Conservation (phyloP, 1,140 invertebrate species). For the Drusus annulatus region DNA sequence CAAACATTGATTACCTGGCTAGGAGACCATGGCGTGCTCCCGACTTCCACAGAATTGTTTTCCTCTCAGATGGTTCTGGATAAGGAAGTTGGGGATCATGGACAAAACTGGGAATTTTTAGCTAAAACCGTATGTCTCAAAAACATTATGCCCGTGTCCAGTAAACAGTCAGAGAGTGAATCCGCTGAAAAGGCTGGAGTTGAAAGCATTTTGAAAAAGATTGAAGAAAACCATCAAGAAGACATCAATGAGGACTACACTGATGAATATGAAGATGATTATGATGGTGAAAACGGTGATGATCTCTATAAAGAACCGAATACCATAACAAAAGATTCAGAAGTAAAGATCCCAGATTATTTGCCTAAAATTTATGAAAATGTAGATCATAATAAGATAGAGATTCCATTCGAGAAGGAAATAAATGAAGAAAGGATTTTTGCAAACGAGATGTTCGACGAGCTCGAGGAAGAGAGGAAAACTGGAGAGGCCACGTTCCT, state of each 20-base stretch:
- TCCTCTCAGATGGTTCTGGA: conserved; percentile 69
- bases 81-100: conserved; percentile 63
- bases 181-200: conserved; percentile 47
- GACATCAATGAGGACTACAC: conserved; percentile 39
- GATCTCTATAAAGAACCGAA: background rate
- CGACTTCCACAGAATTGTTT: conserved; percentile 64
- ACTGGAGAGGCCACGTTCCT: background rate
- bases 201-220: conserved; percentile 29
- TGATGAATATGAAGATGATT: conserved; percentile 54
- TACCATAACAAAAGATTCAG: too few species aligned
- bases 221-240: conserved; percentile 2
- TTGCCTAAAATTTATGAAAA: conserved; percentile 4
- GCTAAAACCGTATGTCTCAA: conserved; percentile 65
- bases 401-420: conserved; percentile 12
- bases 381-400: conserved; percentile 20
- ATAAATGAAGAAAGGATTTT: background rate
- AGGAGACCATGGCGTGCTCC: conserved; percentile 68
- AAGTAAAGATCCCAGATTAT: background rate
- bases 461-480: background rate
- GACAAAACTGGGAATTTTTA: conserved; percentile 67
- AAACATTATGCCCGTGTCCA: conserved; percentile 30
- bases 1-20: conserved; percentile 74
- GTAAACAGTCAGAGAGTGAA: background rate
- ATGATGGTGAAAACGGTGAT: conserved; percentile 18
- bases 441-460: background rate